phyloP scores from a whole-genome alignment of 2,888 invertebrate genomes.

The Lepidocyrtinus sp. region DNA sequence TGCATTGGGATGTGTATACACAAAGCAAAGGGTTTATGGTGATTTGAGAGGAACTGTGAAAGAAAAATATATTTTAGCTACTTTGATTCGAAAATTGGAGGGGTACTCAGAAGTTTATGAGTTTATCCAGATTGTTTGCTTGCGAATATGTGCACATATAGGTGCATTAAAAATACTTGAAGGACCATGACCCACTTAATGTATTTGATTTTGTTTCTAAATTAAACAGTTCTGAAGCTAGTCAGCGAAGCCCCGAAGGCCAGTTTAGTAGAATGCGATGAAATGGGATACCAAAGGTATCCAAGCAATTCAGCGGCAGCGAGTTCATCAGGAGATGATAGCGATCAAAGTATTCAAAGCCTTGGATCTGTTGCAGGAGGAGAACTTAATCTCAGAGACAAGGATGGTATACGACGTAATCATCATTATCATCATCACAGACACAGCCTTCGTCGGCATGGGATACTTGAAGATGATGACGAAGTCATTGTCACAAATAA shows the following conservation, averaged over 20 bases:
- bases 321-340: slow-evolving; percentile 52
- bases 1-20: no score
- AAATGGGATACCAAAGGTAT: slow-evolving; percentile 52
- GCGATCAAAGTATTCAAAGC: slow-evolving; percentile 59
- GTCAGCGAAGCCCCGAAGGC: slow-evolving; percentile 69
- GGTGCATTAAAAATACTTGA: no score
- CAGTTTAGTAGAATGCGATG: slow-evolving; percentile 63
- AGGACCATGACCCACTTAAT: no score
- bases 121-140: no score
- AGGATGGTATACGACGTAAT: slow-evolving; percentile 41
- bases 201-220: no score
- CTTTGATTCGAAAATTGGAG: no score
- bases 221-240: slow-evolving; percentile 65
- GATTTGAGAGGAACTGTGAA: no score
- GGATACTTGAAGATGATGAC: slow-evolving; percentile 33
- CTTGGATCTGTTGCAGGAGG: slow-evolving; percentile 39
- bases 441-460: slow-evolving; percentile 42
- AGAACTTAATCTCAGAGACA: slow-evolving; percentile 27
- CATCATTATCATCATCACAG: slow-evolving; percentile 47
- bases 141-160: no score
- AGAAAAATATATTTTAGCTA: no score
- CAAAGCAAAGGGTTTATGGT: no score
- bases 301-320: slow-evolving; percentile 48
- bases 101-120: no score
- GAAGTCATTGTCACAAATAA: slow-evolving; percentile 26